phyloP scores from a whole-genome alignment of 1,140 invertebrate genomes.

The Pseudachorutes palmiensis region DNA sequence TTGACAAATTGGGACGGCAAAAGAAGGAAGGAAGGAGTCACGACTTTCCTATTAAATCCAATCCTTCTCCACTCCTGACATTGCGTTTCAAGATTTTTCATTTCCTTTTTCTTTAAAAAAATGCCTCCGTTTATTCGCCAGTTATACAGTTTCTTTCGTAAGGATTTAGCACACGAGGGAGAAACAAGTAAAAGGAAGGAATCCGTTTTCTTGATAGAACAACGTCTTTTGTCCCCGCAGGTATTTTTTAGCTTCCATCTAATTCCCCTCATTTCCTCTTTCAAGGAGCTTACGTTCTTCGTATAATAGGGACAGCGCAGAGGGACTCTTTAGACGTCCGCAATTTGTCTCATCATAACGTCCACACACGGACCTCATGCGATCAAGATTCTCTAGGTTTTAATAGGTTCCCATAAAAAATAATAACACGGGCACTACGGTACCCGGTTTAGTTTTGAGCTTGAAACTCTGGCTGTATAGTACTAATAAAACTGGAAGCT shows the following conservation, averaged over 20 bases:
- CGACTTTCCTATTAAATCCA: constrained; percentile 12
- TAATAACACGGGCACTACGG: background rate
- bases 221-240: too few species aligned
- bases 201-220: too few species aligned
- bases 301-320: background rate
- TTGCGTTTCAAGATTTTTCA: constrained; percentile 3
- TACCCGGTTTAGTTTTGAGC: too few species aligned
- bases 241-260: background rate
- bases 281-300: background rate
- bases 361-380: too few species aligned
- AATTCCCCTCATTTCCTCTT: background rate
- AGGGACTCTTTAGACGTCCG: background rate
- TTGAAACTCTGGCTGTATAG: too few species aligned
- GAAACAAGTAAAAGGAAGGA: too few species aligned
- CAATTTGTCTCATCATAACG: too few species aligned
- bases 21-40: background rate
- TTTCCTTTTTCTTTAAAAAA: background rate
- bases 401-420: background rate
- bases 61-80: constrained; percentile 7
- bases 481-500: too few species aligned
- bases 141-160: background rate
- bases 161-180: too few species aligned
- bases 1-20: background rate
- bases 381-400: background rate
- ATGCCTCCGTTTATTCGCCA: background rate